Conservation (phyloP, 2,797 vertebrate genomes). For the Sternotherus odoratus region DNA sequence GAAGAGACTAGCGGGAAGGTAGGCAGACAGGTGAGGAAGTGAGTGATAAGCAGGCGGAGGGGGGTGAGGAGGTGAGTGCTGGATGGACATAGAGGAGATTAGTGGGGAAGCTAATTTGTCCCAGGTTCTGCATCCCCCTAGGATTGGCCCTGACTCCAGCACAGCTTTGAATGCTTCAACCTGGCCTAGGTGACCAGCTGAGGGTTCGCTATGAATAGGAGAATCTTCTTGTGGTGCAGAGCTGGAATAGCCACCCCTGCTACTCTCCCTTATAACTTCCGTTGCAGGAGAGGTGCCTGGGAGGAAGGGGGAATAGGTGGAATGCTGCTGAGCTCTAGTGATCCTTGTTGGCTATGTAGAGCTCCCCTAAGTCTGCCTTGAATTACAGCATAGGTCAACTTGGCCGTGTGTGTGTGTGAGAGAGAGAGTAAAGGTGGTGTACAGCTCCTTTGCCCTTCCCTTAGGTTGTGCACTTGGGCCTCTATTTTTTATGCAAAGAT, state of each 20-base stretch:
- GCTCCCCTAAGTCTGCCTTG: not conserved
- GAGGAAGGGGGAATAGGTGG: not conserved
- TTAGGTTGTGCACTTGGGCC: not conserved
- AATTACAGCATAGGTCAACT: not conserved
- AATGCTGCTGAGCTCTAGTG: not conserved
- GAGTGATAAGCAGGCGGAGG: too few species aligned
- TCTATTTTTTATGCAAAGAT: rapidly evolving
- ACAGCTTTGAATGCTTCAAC: not conserved
- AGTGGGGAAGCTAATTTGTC: too few species aligned
- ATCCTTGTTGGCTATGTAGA: not conserved
- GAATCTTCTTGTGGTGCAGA: not conserved
- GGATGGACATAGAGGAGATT: too few species aligned
- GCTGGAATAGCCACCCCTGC: not conserved
- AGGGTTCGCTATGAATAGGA: not conserved
- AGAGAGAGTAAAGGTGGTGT: not conserved
- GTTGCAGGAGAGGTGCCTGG: not conserved
- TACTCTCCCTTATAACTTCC: not conserved
- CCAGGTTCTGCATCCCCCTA: too few species aligned
- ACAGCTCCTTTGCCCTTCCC: not conserved
- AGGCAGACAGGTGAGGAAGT: too few species aligned
- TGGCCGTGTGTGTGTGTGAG: not conserved
- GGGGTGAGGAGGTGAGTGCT: too few species aligned
- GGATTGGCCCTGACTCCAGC: not conserved
- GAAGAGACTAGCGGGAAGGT: too few species aligned
- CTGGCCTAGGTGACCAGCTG: not conserved